Evolutionary conservation across 1,140 invertebrate genomes (phyloP), one percentile per base, ranked within the genome.

Genomic region (Zaprionus africanus): DNA sequence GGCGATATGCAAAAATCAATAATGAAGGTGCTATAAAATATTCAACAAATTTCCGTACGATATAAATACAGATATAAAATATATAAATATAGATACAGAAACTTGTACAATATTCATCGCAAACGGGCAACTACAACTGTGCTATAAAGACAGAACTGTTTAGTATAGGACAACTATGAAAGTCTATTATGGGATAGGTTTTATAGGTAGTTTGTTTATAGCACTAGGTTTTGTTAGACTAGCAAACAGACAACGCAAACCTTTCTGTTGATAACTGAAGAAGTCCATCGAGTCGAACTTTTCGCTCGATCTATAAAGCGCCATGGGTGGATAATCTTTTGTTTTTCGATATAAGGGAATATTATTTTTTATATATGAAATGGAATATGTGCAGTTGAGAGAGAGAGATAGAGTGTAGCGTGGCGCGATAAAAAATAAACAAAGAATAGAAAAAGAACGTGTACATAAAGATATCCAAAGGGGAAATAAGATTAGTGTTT

Each of bases 231-330:
- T 53, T 28, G 24, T 56, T 28, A 28, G 53, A 31, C 22, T 31
- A 15, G 22, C 26, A 31, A 46, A 79, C 66, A 83, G 75, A 64
- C 54, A 81, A 76, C 64, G 85, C 91, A 92, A 92, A 92, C 91
- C 91, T 92, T 92, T 86, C 63, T 88, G 87, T 79, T 92, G 90
- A 77, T 92, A 92, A 75, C 76, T 81, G 88, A 85, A 90, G 80
- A 93, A 93, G 83, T 94, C 94, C 93, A 94, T 94, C 74, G 94
- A 94, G 91, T 94, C 94, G 93, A 94, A 94, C 93, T 94, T 94
- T 93, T 94, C 94, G 93, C 94, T 94, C 81, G 94, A 94, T 94
- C 94, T 94, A 93, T 94, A 94, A 93, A 94, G 94, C 83, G 93
- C 93, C 88, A 94, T 94, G 53, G 92, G 90, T 91, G 88, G 91